Evolutionary conservation across 2,888 invertebrate genomes (phyloP), one percentile per base, ranked within the genome.

Genomic region (Rambutsinella grinnellia): DNA sequence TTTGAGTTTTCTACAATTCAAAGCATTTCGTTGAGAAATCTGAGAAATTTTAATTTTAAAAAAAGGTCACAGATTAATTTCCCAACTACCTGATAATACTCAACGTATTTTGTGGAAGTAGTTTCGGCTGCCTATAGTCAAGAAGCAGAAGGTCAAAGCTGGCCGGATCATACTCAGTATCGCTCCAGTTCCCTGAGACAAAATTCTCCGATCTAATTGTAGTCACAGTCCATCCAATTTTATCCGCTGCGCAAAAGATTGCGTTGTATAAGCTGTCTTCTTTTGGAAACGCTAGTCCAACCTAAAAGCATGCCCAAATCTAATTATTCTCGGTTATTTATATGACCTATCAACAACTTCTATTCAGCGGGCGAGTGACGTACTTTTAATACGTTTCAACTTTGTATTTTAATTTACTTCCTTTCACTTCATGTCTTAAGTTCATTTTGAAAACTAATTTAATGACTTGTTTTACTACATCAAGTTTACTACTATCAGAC

Each of bases 1-100:
- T 85, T 93, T 89, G 88, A 95, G 91, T 70, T 92, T 91, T 86
- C 93, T 93, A 90, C 63, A n/a, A n/a, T n/a, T n/a, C n/a, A n/a
- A n/a, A n/a, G n/a, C n/a, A n/a, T n/a, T n/a, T n/a, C n/a, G n/a
- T n/a, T n/a, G n/a, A n/a, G n/a, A n/a, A n/a, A n/a, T n/a, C n/a
- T n/a, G n/a, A n/a, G n/a, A n/a, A n/a, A n/a, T n/a, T n/a, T n/a
- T n/a, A n/a, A n/a, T n/a, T n/a, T n/a, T n/a, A n/a, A n/a, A n/a
- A n/a, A n/a, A n/a, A n/a, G n/a, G n/a, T n/a, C n/a, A n/a, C n/a
- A n/a, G n/a, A n/a, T n/a, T n/a, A n/a, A n/a, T n/a, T n/a, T n/a
- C n/a, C n/a, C n/a, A n/a, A n/a, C 23, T 79, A 83, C 83, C 80
- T 81, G 67, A 83, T 80, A 60, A 82, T 76, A 28, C 80, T 76